Conservation (phyloP, 1,140 invertebrate genomes). For the Drosophila nasuta region DNA sequence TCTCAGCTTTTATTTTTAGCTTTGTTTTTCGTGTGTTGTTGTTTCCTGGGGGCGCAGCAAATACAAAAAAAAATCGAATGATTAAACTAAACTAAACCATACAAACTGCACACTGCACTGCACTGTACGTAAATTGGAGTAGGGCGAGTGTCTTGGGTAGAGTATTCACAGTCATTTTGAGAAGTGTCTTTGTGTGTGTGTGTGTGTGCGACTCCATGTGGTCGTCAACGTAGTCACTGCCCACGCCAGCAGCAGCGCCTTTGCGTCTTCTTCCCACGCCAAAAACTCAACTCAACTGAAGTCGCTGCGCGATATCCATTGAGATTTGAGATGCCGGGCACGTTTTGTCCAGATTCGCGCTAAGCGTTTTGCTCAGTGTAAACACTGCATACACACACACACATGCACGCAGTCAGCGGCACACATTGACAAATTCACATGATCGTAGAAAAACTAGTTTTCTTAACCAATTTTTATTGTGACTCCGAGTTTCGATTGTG, state of each 20-base stretch:
- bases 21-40: background rate
- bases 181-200: too few species aligned
- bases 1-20: constrained; percentile 40
- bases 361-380: constrained; percentile 71
- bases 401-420: constrained; percentile 17
- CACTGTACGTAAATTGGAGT: constrained; percentile 28
- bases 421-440: constrained; percentile 37
- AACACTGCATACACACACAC: constrained; percentile 14
- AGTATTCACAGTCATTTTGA: background rate
- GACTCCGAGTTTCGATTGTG: constrained; percentile 70
- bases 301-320: constrained; percentile 45
- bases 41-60: constrained; percentile 23
- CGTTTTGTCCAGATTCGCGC: constrained; percentile 59
- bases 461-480: constrained; percentile 78
- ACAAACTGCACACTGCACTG: constrained; percentile 31
- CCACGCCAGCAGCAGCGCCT: constrained; percentile 49
- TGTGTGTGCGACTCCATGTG: constrained; percentile 10
- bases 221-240: constrained; percentile 21
- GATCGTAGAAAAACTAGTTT: constrained; percentile 73
- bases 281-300: constrained; percentile 7
- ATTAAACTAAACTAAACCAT: constrained; percentile 15
- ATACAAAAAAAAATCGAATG: background rate
- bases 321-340: constrained; percentile 49
- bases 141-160: constrained; percentile 11
- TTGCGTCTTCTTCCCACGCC: constrained; percentile 67